Evolutionary conservation across 1,140 invertebrate genomes (phyloP).

Genomic region (Caerostris extrusa): DNA sequence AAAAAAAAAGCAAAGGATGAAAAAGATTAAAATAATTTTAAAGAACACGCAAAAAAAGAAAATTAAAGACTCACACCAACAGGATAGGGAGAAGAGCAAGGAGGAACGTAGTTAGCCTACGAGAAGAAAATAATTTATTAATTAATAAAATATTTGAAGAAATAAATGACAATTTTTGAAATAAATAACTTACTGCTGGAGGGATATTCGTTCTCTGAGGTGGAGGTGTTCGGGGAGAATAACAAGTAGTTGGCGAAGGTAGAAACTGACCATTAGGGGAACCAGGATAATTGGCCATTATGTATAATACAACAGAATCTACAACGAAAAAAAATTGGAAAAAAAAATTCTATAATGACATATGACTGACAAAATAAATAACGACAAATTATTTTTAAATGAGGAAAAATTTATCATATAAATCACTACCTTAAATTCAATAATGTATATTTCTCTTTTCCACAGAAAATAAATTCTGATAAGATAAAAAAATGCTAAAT

Average conservation of each 20-base stretch:
- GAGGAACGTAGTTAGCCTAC: slow-evolving; percentile 68
- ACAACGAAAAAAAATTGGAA: neutral
- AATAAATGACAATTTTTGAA: neutral
- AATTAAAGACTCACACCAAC: slow-evolving; percentile 64
- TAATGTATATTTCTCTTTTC: too few relatives aligned
- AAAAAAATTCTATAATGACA: neutral
- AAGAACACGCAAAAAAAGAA: neutral
- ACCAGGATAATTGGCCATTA: slow-evolving; percentile 66
- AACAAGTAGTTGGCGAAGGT: slow-evolving; percentile 46
- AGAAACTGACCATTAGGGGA: slow-evolving; percentile 69
- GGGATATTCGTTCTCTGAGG: slow-evolving; percentile 75
- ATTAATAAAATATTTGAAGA: neutral
- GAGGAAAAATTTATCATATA: neutral
- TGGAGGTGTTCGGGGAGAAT: slow-evolving; percentile 70
- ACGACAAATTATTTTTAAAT: neutral
- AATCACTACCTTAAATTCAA: too few relatives aligned
- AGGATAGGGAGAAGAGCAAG: slow-evolving; percentile 69
- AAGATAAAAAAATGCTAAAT: too few relatives aligned
- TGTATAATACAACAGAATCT: neutral
- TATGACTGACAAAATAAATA: too few relatives aligned
- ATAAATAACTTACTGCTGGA: slow-evolving; percentile 55
- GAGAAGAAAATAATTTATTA: neutral
- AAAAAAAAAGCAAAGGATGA: too few relatives aligned
- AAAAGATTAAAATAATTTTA: neutral
- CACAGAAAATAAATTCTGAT: too few relatives aligned